Percentiles rank a stretch among this genome's conserved stretches.
These are phyloP conservation scores for Idaea straminata DNA, from an alignment of 2,888 invertebrate species.

Conservation along the genomic window DNA sequence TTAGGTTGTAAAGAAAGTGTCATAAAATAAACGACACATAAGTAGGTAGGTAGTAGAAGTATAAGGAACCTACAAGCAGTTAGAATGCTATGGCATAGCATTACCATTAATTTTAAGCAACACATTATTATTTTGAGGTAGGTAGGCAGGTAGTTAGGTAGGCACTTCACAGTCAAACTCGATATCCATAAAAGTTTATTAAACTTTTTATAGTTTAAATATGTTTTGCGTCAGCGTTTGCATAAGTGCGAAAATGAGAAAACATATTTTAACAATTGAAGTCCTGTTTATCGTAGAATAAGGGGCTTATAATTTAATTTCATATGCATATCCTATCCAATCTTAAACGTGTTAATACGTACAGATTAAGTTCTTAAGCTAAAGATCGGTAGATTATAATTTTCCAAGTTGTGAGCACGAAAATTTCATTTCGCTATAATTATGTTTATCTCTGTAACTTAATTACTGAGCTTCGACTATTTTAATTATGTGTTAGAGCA, in stretches of 20 bases:
- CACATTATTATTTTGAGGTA: too few species aligned
- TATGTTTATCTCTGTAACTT: slow-evolving; percentile 31
- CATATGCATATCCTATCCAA: slow-evolving; percentile 14
- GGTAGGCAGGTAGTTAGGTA: too few species aligned
- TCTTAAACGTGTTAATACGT: slow-evolving; percentile 34
- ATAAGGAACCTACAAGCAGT: too few species aligned
- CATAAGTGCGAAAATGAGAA: background rate
- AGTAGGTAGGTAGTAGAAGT: too few species aligned
- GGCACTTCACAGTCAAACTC: too few species aligned
- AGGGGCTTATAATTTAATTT: slow-evolving; percentile 28
- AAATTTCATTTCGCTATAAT: slow-evolving; percentile 31
- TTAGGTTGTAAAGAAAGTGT: slow-evolving; percentile 17
- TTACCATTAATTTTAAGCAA: too few species aligned
- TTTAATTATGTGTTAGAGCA: slow-evolving; percentile 24
- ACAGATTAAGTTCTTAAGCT: slow-evolving; percentile 24
- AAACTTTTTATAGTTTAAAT: background rate
- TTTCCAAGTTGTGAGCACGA: slow-evolving; percentile 37
- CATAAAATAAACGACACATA: slow-evolving; percentile 19
- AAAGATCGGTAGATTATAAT: slow-evolving; percentile 34
- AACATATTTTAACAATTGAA: background rate
- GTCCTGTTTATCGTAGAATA: background rate
- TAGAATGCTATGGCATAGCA: too few species aligned
- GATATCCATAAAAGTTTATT: too few species aligned
- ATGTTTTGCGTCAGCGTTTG: background rate
- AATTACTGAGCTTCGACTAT: slow-evolving; percentile 27